phyloP scores from a whole-genome alignment of 2,113 vertebrate genomes.

The Electrona antarctica region DNA sequence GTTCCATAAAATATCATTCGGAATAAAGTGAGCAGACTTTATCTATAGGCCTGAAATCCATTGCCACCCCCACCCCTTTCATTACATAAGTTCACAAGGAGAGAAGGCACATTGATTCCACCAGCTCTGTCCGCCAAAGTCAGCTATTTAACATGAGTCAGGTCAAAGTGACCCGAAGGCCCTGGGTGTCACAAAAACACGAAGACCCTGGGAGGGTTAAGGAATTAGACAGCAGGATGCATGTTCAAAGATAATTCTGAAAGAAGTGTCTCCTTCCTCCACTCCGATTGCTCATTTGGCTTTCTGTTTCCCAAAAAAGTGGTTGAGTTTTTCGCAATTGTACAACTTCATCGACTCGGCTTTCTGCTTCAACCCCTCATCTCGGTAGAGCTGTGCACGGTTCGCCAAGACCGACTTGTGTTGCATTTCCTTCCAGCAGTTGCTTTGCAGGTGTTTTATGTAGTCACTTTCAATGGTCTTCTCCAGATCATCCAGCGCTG shows the following conservation, averaged over 20 bases:
- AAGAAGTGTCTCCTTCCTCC: slow-evolving; percentile 28
- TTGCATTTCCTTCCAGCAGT: slow-evolving; percentile 98
- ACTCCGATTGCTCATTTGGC: slow-evolving; percentile 74
- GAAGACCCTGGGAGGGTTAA: too few species aligned
- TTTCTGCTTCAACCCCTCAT: slow-evolving; percentile 94
- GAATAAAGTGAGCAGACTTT: slow-evolving; percentile 19
- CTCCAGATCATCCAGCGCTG: slow-evolving; percentile 87
- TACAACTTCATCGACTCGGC: slow-evolving; percentile 94
- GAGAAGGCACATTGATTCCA: slow-evolving; percentile 70
- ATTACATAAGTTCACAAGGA: slow-evolving; percentile 56
- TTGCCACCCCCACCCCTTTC: slow-evolving; percentile 11
- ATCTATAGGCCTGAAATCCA: slow-evolving; percentile 21
- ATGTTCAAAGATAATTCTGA: slow-evolving; percentile 35
- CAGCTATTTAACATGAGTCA: too few species aligned
- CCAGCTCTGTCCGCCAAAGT: slow-evolving; percentile 40
- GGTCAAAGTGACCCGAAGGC: too few species aligned
- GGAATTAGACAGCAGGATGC: slow-evolving; percentile 37
- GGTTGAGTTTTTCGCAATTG: slow-evolving; percentile 96
- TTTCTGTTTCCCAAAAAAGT: slow-evolving; percentile 86
- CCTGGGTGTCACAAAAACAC: too few species aligned
- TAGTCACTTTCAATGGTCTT: slow-evolving; percentile 95
- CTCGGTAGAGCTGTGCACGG: slow-evolving; percentile 92
- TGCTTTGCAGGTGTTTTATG: slow-evolving; percentile 92
- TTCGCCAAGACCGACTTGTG: slow-evolving; percentile 96
- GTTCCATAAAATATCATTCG: slow-evolving; percentile 29